Base-by-base conservation (phyloP, 2,888 invertebrate genomes). In the Griposia aprilina region DNA sequence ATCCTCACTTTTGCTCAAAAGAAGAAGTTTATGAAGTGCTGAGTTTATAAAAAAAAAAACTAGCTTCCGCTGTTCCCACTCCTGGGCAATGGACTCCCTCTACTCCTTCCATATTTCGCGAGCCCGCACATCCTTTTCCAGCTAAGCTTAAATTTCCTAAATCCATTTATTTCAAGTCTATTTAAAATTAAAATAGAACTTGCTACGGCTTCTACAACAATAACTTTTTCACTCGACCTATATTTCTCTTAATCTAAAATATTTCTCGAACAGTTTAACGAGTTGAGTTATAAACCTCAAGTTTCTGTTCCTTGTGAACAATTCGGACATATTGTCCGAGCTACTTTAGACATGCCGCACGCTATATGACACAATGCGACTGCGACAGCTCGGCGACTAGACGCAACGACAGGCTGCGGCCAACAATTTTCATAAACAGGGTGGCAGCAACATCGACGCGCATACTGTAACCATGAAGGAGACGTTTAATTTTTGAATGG, bases 281-380 rank as follows among this genome's bases (percentile, higher is more conserved):
- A 86, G 52, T 74, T 73, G 2, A 36, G 77, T 70, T 26, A 74
- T 81, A 80, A 83, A 83, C 41, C 63, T 70, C 41, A 70, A 81
- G 65, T 80, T 87, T 69, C 69, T 68, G 63, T 62, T 80, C 59
- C 68, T 78, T 60, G 23, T 52, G 66, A 68, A 78, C 76, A 71
- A 78, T 81, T 81, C 26, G 67, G 70, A 77, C 76, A 68, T 76
- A 78, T 74, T 73, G 74, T 71, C 66, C 68, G 66, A 72, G 70
- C 77, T 81, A 68, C 36, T 85, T 80, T 36, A 36, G 62, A 20
- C 3, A 36, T 17, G 60, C 11, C 62, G 17, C 36, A 36, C 3
- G 2, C 60, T 36, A 62, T 69, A 17, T 17, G 36, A 36, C n/a
- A n/a, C 3, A 36, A 36, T 30, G 23, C 10, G 23, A 67, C 48